Conservation (phyloP, 2,797 vertebrate species). For the Pseudotriccus pelzelni region DNA sequence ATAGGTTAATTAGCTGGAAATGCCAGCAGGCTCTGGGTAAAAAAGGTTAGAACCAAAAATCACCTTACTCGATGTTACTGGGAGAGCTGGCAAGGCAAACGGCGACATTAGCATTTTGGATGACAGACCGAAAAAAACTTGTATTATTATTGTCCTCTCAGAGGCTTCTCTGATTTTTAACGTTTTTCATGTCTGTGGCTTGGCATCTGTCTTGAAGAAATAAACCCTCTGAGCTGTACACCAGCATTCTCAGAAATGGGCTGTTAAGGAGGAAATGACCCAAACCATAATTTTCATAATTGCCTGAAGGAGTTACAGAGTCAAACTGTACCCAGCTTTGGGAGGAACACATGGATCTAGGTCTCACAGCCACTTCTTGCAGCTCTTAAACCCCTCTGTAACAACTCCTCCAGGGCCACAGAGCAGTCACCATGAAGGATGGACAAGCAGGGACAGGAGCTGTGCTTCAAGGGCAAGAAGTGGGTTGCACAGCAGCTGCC, state of each 20-base stretch:
- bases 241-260: neutral
- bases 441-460: neutral
- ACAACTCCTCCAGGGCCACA: neutral
- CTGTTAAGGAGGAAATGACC: neutral
- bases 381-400: neutral
- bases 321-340: neutral
- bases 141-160: neutral
- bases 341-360: neutral
- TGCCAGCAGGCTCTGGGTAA: neutral
- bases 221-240: neutral
- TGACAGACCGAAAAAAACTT: neutral
- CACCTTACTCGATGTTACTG: accelerated
- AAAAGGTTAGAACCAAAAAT: neutral
- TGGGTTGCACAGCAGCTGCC: neutral
- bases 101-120: neutral
- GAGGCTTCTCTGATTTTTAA: neutral
- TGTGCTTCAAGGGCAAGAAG: neutral
- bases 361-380: neutral
- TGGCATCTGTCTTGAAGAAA: neutral
- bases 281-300: neutral
- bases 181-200: neutral
- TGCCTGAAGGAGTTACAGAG: neutral
- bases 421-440: neutral
- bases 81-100: neutral
- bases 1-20: neutral